Evolutionary conservation across 2,888 invertebrate species (phyloP).

Genomic region (Branchellion lobata): DNA sequence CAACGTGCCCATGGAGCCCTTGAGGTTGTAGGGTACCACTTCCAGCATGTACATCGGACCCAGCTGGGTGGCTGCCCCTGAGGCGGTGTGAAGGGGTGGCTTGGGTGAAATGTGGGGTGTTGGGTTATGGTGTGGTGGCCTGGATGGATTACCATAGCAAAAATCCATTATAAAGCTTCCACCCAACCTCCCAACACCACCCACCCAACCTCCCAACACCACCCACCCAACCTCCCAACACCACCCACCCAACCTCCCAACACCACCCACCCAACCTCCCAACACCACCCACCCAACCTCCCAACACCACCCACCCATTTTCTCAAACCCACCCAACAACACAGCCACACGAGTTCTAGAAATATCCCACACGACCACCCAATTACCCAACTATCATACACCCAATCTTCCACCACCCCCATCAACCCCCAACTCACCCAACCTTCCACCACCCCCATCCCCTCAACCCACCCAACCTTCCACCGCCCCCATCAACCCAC

Average conservation of each 20-base stretch:
- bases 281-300: constrained; percentile 44
- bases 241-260: constrained; percentile 61
- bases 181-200: not conserved
- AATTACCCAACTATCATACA: too few species aligned
- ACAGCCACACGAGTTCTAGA: too few species aligned
- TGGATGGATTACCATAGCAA: too few species aligned
- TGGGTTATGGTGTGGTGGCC: constrained; percentile 59
- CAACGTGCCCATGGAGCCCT: constrained; percentile 79
- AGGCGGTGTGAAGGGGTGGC: not conserved
- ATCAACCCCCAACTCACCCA: too few species aligned
- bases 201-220: constrained; percentile 64
- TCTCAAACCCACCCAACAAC: not conserved
- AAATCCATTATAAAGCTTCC: too few species aligned
- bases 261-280: constrained; percentile 59
- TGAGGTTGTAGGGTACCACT: constrained; percentile 78
- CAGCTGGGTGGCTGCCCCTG: constrained; percentile 63
- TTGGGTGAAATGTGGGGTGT: not conserved
- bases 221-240: not conserved
- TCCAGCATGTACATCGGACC: constrained; percentile 86
- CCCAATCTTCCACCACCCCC: too few species aligned
- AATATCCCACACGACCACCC: too few species aligned
- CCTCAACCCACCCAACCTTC: not conserved
- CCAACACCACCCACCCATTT: constrained; percentile 65
- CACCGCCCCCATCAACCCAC: not conserved
- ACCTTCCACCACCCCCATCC: too few species aligned